Evolutionary conservation across 2,113 vertebrate genomes (phyloP), one percentile per base, ranked within the genome.

Genomic region (Xyliphius kryptos): DNA sequence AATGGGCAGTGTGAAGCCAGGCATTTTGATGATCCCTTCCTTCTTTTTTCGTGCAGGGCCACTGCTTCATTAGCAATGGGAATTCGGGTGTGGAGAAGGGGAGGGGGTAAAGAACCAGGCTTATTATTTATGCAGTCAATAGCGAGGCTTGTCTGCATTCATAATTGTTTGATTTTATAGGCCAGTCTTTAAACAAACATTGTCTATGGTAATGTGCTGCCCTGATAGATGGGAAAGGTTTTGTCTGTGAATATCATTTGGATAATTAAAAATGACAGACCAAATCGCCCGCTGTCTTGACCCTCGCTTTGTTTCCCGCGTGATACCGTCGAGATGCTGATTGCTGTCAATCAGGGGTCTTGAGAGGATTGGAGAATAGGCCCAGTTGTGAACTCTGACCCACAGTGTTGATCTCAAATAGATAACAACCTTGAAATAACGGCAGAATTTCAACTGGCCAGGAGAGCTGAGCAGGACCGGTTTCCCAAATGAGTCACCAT

Each of bases 211-310:
- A 94, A 95, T 97, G 88, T 20, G 89, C 81, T 89, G 89, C 88
- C 91, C 91, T 92, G 91, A 92, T 91, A 89, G 89, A 91, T 91
- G 86, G 86, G 87, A 89, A 90, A 90, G 89, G 85, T 93, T 91
- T 88, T 86, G 80, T 85, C 88, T 89, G 88, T 94, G 93, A 96
- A 97, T 95, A 96, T 94, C 86, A 94, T 97, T 97, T 94, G 93
- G 91, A 97, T 97, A 95, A 97, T 97, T 97, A 95, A 93, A 95
- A 95, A 93, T 91, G 94, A 97, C 93, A 94, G 92, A 91, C 90
- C 90, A 95, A 95, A 90, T 90, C 86, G 88, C 89, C 89, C 86
- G 87, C 90, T 91, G 88, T 87, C 91, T 91, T 92, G 90, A 91
- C 90, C 90, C 91, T 87, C 89, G 87, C 90, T 92, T 90, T 91